These are phyloP conservation scores for Diuraphis noxia DNA, from an alignment of 1,140 invertebrate species.

Conservation along the genomic window DNA sequence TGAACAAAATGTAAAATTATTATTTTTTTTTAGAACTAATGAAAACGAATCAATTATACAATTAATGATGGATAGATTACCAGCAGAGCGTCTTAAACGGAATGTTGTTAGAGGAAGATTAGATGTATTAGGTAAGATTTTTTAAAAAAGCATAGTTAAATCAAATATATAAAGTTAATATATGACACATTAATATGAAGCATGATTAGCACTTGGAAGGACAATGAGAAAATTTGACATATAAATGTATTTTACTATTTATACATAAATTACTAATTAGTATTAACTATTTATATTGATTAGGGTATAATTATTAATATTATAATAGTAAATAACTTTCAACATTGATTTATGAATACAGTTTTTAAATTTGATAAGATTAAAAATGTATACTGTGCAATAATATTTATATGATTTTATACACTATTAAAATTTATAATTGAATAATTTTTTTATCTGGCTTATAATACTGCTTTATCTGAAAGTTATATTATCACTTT, in stretches of 20 bases:
- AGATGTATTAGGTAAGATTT: conserved; percentile 66
- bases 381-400: neutral
- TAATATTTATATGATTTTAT: neutral
- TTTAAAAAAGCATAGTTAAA: neutral
- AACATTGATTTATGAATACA: neutral
- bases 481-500: neutral
- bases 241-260: neutral
- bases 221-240: neutral
- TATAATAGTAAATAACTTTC: neutral
- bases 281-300: neutral
- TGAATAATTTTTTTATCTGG: neutral
- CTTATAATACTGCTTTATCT: neutral
- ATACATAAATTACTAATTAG: neutral
- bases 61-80: conserved; percentile 64
- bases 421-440: neutral
- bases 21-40: conserved; percentile 5
- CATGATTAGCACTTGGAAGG: neutral
- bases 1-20: neutral
- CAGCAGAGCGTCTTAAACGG: conserved; percentile 66
- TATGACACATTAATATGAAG: neutral
- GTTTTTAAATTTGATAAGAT: neutral
- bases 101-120: conserved; percentile 67
- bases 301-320: neutral
- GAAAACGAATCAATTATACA: conserved; percentile 61
- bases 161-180: neutral